These are phyloP conservation scores for Heliconius sara DNA, from an alignment of 2,888 invertebrate species.

Conservation along the genomic window DNA sequence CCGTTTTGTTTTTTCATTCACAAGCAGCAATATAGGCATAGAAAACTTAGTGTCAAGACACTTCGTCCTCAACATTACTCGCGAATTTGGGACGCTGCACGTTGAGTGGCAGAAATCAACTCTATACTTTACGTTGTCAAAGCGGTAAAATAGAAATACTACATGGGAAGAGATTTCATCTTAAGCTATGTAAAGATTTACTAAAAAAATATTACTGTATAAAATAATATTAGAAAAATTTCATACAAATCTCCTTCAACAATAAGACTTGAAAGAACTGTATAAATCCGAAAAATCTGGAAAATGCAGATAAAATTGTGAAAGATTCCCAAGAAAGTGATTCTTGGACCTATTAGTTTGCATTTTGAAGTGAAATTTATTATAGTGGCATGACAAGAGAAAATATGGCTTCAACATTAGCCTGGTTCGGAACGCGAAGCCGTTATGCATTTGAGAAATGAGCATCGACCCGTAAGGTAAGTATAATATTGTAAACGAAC, in stretches of 20 bases:
- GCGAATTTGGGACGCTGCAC: background rate
- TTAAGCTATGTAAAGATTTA: background rate
- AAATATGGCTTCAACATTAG: slow-evolving; percentile 49
- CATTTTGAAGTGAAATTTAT: slow-evolving; percentile 42
- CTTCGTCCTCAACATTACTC: background rate
- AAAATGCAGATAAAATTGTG: slow-evolving; percentile 36
- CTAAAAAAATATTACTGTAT: background rate
- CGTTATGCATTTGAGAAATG: slow-evolving; percentile 44
- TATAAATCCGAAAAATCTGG: slow-evolving; percentile 30
- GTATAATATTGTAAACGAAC: slow-evolving; percentile 7
- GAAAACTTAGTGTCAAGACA: background rate
- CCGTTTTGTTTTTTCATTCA: background rate
- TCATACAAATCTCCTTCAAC: slow-evolving; percentile 1
- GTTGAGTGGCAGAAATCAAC: background rate
- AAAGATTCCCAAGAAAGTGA: slow-evolving; percentile 27
- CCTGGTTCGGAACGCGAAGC: slow-evolving; percentile 42
- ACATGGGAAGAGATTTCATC: too few relatives aligned
- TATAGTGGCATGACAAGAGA: slow-evolving; percentile 48
- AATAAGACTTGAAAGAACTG: slow-evolving; percentile 8
- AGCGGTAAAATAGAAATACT: background rate
- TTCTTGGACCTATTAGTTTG: slow-evolving; percentile 35
- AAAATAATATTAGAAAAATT: background rate
- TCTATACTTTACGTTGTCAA: background rate
- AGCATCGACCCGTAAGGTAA: slow-evolving; percentile 28
- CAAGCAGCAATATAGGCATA: background rate